phyloP scores from a whole-genome alignment of 2,113 vertebrate species.

The Oryzias melastigma region DNA sequence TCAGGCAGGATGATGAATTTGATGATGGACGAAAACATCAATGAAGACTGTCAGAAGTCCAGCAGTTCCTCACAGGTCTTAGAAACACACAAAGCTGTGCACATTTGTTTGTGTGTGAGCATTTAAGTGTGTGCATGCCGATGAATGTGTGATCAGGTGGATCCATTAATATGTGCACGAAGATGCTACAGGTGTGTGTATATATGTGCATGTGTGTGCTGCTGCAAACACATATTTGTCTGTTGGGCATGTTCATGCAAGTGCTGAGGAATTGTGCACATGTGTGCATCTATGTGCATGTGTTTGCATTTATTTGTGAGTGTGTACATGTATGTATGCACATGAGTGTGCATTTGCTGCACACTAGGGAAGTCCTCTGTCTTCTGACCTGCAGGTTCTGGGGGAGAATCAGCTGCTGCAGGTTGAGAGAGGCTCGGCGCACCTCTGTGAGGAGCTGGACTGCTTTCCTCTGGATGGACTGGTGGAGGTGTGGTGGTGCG shows the following conservation, averaged over 20 bases:
- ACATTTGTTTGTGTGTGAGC: too few relatives aligned
- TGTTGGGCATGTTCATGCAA: too few relatives aligned
- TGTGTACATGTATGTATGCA: not conserved
- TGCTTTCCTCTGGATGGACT: constrained; percentile 76
- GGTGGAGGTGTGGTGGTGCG: constrained; percentile 52
- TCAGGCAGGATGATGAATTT: not conserved
- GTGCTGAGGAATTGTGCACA: too few relatives aligned
- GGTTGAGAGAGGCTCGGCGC: not conserved
- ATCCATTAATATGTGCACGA: too few relatives aligned
- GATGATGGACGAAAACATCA: not conserved
- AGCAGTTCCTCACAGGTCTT: too few relatives aligned
- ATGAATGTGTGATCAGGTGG: too few relatives aligned
- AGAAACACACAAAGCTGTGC: too few relatives aligned
- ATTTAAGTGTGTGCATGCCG: too few relatives aligned
- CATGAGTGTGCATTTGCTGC: not conserved
- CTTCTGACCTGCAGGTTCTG: constrained; percentile 48
- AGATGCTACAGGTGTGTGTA: too few relatives aligned
- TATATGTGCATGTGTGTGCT: too few relatives aligned
- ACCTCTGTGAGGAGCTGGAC: constrained; percentile 73
- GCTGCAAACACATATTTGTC: too few relatives aligned
- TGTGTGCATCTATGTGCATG: not conserved
- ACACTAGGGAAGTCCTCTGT: not conserved
- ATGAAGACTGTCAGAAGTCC: too few relatives aligned
- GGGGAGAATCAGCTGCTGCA: constrained; percentile 78
- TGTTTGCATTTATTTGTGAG: not conserved